A percentile compares a stretch with the other conserved stretches of the same genome.
These are phyloP conservation scores for Leguminivora glycinivorella DNA, from an alignment of 1,140 invertebrate species.

Conservation along the genomic window DNA sequence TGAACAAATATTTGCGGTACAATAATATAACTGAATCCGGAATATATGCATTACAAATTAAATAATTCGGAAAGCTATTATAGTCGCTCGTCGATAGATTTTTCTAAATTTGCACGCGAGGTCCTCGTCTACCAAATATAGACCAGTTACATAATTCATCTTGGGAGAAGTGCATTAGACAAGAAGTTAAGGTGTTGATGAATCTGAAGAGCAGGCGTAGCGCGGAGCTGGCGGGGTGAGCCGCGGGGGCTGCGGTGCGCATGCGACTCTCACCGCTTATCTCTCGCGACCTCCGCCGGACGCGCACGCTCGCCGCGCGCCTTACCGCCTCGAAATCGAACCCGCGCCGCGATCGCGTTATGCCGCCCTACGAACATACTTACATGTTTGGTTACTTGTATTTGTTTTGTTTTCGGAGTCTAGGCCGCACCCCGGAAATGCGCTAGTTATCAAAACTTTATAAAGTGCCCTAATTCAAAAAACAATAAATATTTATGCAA, in stretches of 20 bases:
- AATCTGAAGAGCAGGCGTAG: slow-evolving; percentile 58
- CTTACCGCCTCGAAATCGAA: slow-evolving; percentile 41
- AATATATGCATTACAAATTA: neutral
- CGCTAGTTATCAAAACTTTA: slow-evolving; percentile 49
- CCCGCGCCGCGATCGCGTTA: slow-evolving; percentile 65
- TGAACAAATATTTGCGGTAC: slow-evolving; percentile 32
- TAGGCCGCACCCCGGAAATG: slow-evolving; percentile 59
- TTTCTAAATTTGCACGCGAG: slow-evolving; percentile 2
- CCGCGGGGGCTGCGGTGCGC: slow-evolving; percentile 59
- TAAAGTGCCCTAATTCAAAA: neutral
- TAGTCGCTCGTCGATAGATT: neutral
- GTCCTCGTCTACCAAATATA: neutral
- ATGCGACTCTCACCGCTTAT: slow-evolving; percentile 77
- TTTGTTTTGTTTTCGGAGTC: slow-evolving; percentile 59
- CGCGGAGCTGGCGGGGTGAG: slow-evolving; percentile 56
- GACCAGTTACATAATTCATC: slow-evolving; percentile 69
- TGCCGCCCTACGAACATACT: slow-evolving; percentile 61
- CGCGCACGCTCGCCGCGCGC: slow-evolving; percentile 67
- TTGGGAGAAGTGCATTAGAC: slow-evolving; percentile 63
- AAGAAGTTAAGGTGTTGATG: slow-evolving; percentile 48
- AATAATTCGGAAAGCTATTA: no score
- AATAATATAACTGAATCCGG: neutral
- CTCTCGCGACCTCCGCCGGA: slow-evolving; percentile 76
- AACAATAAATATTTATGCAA: slow-evolving; percentile 24
- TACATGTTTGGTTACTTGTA: slow-evolving; percentile 56